phyloP scores from a whole-genome alignment of 2,888 invertebrate genomes.

The Rugalucina vietnamica region DNA sequence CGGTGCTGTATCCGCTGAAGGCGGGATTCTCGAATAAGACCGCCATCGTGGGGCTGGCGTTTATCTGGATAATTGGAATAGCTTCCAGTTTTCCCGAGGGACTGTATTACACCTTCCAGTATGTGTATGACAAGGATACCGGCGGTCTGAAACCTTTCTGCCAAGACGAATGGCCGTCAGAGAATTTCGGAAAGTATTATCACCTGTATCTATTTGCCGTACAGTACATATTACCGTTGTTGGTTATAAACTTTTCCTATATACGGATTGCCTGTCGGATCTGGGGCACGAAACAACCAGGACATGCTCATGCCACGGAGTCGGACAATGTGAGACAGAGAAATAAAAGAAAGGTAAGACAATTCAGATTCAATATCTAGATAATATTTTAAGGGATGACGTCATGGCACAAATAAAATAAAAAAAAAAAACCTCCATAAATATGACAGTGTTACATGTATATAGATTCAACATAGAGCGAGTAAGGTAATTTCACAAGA shows the following conservation, averaged over 20 bases:
- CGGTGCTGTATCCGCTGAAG: conserved; percentile 85
- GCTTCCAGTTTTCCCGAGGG: conserved; percentile 87
- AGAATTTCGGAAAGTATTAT: conserved; percentile 78
- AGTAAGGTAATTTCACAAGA: too few relatives aligned
- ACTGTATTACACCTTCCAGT: conserved; percentile 72
- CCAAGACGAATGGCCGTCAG: conserved; percentile 65
- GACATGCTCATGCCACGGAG: conserved; percentile 92
- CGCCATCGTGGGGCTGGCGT: conserved; percentile 90
- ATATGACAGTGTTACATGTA: too few relatives aligned
- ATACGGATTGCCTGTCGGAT: conserved; percentile 91
- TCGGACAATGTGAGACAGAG: conserved; percentile 91
- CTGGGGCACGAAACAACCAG: conserved; percentile 92
- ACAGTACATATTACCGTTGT: conserved; percentile 91
- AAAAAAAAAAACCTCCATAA: too few relatives aligned
- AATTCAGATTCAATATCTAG: background rate
- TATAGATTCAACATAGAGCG: too few relatives aligned
- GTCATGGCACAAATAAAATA: too few relatives aligned
- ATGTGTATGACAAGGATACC: conserved; percentile 37
- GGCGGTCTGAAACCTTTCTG: conserved; percentile 79
- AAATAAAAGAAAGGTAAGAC: conserved; percentile 93
- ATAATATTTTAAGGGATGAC: background rate
- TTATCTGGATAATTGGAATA: conserved; percentile 90
- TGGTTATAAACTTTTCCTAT: conserved; percentile 93
- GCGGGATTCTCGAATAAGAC: conserved; percentile 89
- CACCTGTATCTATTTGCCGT: conserved; percentile 82